These are phyloP conservation scores for Dasypolia templi DNA, from an alignment of 2,888 invertebrate genomes.

Conservation along the genomic window DNA sequence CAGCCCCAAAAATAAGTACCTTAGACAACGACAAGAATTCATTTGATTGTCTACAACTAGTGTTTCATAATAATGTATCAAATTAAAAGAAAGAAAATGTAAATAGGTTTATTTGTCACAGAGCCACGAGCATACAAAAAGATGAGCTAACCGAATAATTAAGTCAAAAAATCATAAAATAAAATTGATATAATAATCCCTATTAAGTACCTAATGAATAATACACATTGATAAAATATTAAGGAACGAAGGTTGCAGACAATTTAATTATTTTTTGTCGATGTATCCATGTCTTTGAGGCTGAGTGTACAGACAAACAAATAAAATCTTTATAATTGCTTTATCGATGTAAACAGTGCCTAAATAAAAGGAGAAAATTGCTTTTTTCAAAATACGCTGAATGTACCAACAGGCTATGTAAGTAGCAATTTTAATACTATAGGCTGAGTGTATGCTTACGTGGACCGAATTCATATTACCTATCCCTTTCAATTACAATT, in stretches of 20 bases:
- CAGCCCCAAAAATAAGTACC: not conserved
- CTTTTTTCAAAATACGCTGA: slow-evolving; percentile 13
- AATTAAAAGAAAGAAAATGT: not conserved
- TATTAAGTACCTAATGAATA: not conserved
- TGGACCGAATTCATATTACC: not conserved
- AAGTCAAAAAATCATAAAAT: not conserved
- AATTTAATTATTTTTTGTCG: not conserved
- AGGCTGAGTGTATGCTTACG: not conserved
- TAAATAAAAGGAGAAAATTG: slow-evolving; percentile 12
- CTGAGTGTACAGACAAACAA: slow-evolving; percentile 16
- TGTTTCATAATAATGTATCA: not conserved
- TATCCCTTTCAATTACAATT: slow-evolving; percentile 29
- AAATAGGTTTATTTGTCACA: too few relatives aligned
- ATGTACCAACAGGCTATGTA: slow-evolving; percentile 17
- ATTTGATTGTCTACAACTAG: not conserved
- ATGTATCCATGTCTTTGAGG: not conserved
- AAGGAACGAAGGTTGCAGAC: not conserved
- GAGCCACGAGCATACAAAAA: not conserved
- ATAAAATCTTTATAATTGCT: slow-evolving; percentile 23
- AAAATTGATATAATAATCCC: too few relatives aligned
- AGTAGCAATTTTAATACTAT: slow-evolving; percentile 15
- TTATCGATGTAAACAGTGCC: slow-evolving; percentile 3
- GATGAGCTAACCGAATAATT: not conserved
- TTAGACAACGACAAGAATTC: not conserved
- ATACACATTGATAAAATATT: not conserved